phyloP scores from a whole-genome alignment of 2,797 vertebrate genomes.

The Chloroceryle amazona region DNA sequence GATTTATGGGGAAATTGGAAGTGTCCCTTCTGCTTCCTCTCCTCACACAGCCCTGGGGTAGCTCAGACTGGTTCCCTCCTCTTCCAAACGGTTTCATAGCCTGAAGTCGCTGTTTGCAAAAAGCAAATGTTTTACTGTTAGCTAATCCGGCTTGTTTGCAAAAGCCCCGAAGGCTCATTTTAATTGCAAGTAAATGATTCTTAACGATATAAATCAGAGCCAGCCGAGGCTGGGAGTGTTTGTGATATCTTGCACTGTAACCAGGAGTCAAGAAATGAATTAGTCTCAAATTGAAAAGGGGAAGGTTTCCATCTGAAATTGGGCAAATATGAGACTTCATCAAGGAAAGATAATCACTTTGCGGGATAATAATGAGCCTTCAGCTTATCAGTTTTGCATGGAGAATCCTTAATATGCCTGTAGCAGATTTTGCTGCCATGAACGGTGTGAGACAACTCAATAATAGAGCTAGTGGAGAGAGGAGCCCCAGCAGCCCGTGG shows the following conservation, averaged over 20 bases:
- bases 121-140: conserved; percentile 70
- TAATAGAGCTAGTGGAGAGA: conserved; percentile 50
- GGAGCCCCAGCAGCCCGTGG: accelerated
- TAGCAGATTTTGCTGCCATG: background rate
- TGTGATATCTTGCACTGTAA: conserved; percentile 76
- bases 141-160: conserved; percentile 73
- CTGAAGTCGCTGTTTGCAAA: conserved; percentile 58
- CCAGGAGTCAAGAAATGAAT: conserved; percentile 77
- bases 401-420: conserved; percentile 71
- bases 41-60: background rate
- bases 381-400: conserved; percentile 69
- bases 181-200: conserved; percentile 79
- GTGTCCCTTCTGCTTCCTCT: background rate
- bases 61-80: background rate
- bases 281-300: conserved; percentile 74
- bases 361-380: conserved; percentile 72
- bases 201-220: conserved; percentile 77
- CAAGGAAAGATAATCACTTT: conserved; percentile 76
- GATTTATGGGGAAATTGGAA: background rate
- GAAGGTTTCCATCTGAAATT: conserved; percentile 74
- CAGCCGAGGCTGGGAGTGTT: conserved; percentile 45
- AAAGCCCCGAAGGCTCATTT: conserved; percentile 74
- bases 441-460: conserved; percentile 46
- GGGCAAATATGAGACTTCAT: conserved; percentile 76
- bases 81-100: conserved; percentile 16